Evolutionary conservation across 2,113 vertebrate species (phyloP).

Genomic region (Caloenas nicobarica): DNA sequence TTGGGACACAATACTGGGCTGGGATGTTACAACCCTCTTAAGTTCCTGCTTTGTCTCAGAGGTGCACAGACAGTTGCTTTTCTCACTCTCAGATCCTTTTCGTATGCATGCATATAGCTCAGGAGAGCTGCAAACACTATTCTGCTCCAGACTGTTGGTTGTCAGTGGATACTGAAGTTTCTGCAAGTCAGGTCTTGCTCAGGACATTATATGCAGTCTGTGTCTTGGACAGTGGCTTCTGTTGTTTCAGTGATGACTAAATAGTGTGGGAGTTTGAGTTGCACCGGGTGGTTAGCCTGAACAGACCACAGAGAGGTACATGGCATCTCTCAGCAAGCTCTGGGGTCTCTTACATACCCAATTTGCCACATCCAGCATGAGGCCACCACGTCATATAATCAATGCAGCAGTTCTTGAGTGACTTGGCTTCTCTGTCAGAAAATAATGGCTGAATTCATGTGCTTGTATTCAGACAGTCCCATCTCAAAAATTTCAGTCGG

Average conservation of each 20-base stretch:
- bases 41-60: not conserved
- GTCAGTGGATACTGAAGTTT: not conserved
- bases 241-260: not conserved
- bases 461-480: not conserved
- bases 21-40: not conserved
- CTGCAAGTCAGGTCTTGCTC: not conserved
- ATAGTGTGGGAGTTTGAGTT: fast-evolving
- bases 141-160: not conserved
- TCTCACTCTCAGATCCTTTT: not conserved
- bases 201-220: not conserved
- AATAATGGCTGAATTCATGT: not conserved
- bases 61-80: not conserved
- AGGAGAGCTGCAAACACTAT: not conserved
- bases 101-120: not conserved
- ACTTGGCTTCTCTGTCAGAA: not conserved
- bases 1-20: not conserved
- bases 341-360: not conserved
- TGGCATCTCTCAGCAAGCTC: not conserved
- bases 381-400: not conserved
- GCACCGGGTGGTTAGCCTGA: not conserved
- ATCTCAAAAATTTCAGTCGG: slow-evolving; percentile 7
- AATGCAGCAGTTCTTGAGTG: not conserved
- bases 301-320: not conserved
- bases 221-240: not conserved
- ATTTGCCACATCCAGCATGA: not conserved